Base-by-base conservation (phyloP, 1,140 invertebrate genomes). In the Scaptodrosophila lebanonensis region DNA sequence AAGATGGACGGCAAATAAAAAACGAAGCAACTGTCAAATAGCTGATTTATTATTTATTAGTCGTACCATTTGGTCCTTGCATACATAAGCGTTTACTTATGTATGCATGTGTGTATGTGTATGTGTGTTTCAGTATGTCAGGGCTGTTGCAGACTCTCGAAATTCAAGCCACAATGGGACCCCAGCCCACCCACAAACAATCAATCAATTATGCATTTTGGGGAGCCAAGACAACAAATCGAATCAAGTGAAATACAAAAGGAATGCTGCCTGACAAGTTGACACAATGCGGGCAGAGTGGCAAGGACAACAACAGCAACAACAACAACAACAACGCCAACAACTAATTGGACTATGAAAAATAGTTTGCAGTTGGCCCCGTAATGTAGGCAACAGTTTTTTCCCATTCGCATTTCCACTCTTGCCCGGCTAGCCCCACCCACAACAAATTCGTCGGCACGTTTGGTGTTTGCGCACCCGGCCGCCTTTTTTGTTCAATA, bases 31-130 rank as follows among this genome's bases (percentile, higher is more conserved):
- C 56, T 68, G 66, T 65, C 66, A 65, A 65, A 40, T 9, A 56
- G 54, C 50, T 68, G 66, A 68, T 68, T 68, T 65, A 68, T 68
- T 68, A 68, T 68, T 68, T 68, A 68, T 68, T 53, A 53, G 54
- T 29, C 15, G 16, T 47, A n/a, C n/a, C n/a, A n/a, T n/a, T n/a
- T n/a, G 60, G 51, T 20, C 63, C 40, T 27, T 39, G 12, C n/a
- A n/a, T n/a, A n/a, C n/a, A n/a, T n/a, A n/a, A n/a, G n/a, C n/a
- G n/a, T n/a, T n/a, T n/a, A n/a, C n/a, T n/a, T n/a, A n/a, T n/a
- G n/a, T n/a, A n/a, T n/a, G n/a, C n/a, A n/a, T n/a, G n/a, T n/a
- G n/a, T n/a, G n/a, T n/a, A n/a, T n/a, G n/a, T n/a, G n/a, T n/a
- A n/a, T n/a, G n/a, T n/a, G n/a, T n/a, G n/a, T n/a, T n/a, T n/a